phyloP scores from a whole-genome alignment of 1,140 invertebrate genomes.

The Caenorhabditis brenneri region DNA sequence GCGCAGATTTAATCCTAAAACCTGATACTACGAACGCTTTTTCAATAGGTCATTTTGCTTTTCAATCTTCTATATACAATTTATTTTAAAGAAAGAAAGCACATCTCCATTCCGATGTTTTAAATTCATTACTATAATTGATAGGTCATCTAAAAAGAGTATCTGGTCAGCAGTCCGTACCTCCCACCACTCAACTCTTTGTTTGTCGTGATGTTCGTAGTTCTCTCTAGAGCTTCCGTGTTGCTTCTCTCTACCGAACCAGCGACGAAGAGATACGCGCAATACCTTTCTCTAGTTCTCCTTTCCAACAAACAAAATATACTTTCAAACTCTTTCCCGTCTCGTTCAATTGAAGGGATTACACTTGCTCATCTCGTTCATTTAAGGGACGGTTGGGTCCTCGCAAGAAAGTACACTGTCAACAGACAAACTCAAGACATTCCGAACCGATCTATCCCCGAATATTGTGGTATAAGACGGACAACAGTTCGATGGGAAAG shows the following conservation, averaged over 20 bases:
- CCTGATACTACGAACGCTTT: too few relatives aligned
- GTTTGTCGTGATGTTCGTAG: conserved; percentile 35
- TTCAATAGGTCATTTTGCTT: too few relatives aligned
- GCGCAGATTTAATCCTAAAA: too few relatives aligned
- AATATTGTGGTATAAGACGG: too few relatives aligned
- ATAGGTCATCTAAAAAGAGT: neutral
- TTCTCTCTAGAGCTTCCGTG: neutral
- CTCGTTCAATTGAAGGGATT: conserved; percentile 9
- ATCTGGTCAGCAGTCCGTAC: neutral
- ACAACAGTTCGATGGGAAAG: too few relatives aligned
- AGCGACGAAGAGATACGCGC: neutral
- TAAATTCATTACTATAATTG: neutral
- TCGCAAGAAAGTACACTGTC: conserved; percentile 17
- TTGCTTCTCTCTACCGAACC: neutral
- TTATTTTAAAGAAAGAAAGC: too few relatives aligned
- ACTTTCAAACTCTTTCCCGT: neutral
- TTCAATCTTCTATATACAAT: too few relatives aligned
- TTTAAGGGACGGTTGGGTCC: too few relatives aligned
- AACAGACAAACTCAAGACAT: conserved; percentile 4
- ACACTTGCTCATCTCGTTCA: conserved; percentile 6
- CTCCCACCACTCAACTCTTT: conserved; percentile 42
- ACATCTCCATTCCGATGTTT: too few relatives aligned
- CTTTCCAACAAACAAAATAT: neutral
- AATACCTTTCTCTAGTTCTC: neutral
- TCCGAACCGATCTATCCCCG: neutral